Conservation (phyloP, 1,140 invertebrate species). For the Cataglyphis hispanica region DNA sequence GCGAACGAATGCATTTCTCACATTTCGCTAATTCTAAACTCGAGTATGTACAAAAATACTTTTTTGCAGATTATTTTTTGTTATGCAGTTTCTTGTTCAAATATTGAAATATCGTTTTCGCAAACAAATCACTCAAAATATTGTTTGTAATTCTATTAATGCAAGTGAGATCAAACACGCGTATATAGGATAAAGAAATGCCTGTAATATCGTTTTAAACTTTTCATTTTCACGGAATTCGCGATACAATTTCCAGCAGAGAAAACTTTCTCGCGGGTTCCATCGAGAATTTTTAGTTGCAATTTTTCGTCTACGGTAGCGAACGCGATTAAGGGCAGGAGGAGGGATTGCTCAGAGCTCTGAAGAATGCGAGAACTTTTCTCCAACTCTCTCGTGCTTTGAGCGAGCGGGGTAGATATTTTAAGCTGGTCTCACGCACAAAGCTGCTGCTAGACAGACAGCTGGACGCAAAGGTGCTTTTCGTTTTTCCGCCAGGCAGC, state of each 20-base stretch:
- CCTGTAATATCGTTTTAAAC: not conserved
- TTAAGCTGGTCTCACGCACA: constrained; percentile 49
- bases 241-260: constrained; percentile 14
- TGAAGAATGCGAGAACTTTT: constrained; percentile 52
- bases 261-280: not conserved
- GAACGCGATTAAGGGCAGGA: constrained; percentile 6
- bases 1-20: constrained; percentile 12
- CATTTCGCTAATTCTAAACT: not conserved
- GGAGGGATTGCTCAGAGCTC: constrained; percentile 23
- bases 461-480: constrained; percentile 16
- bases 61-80: not conserved
- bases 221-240: constrained; percentile 6
- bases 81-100: not conserved
- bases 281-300: constrained; percentile 14
- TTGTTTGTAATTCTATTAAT: not conserved
- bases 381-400: constrained; percentile 1
- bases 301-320: constrained; percentile 12
- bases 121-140: not conserved
- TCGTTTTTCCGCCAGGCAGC: constrained; percentile 21
- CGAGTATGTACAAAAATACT: not conserved
- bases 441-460: constrained; percentile 19
- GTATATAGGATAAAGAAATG: not conserved
- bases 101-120: not conserved
- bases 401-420: not conserved
- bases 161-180: not conserved